Evolutionary conservation across 2,888 invertebrate species (phyloP).

Genomic region (Biston betularia): DNA sequence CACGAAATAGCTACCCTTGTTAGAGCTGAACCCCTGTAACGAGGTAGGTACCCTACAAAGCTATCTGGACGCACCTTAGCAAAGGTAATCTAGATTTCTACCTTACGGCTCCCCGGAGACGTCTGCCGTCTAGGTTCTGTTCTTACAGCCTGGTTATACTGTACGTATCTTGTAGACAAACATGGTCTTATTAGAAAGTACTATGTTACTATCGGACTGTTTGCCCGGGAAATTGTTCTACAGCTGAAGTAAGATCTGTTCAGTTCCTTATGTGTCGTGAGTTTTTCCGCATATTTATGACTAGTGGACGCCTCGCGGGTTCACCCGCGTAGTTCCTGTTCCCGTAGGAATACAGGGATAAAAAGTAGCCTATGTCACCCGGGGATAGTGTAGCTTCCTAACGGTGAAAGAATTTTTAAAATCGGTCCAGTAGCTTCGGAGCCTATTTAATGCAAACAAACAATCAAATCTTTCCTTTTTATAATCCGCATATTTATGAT

Average conservation of each 20-base stretch:
- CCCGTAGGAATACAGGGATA: no score
- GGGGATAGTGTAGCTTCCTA: no score
- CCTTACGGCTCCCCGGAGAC: conserved; percentile 48
- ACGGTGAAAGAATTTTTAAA: no score
- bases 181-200: conserved; percentile 11
- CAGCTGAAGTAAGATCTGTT: background rate
- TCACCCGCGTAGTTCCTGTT: no score
- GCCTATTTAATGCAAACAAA: no score
- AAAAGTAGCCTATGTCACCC: no score
- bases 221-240: conserved; percentile 1
- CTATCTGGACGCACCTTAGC: conserved; percentile 45
- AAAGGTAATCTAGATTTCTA: conserved; percentile 55
- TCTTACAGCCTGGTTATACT: conserved; percentile 27
- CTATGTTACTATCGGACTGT: background rate
- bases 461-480: no score
- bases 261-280: background rate
- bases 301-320: no score
- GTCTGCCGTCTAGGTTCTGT: conserved; percentile 37
- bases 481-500: no score
- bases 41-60: conserved; percentile 26
- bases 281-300: background rate
- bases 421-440: no score
- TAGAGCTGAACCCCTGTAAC: conserved; percentile 11
- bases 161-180: conserved; percentile 25
- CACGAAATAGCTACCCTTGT: conserved; percentile 18